These are phyloP conservation scores for Oreochromis aureus DNA, from an alignment of 2,113 vertebrate species.

Conservation along the genomic window DNA sequence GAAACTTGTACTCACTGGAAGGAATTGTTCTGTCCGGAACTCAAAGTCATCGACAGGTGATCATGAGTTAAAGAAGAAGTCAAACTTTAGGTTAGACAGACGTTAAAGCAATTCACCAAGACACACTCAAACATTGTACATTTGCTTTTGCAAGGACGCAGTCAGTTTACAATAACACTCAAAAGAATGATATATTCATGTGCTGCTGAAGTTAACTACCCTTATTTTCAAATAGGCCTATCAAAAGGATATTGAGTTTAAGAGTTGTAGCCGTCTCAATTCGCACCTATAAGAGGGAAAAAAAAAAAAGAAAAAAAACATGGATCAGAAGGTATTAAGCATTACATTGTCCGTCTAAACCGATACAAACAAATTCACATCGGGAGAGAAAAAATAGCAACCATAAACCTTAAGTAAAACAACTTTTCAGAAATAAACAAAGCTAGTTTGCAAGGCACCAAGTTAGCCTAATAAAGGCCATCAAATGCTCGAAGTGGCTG, in stretches of 20 bases:
- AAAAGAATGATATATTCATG: background rate
- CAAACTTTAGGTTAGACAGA: background rate
- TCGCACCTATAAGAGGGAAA: constrained; percentile 76
- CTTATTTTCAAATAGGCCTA: background rate
- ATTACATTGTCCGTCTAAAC: background rate
- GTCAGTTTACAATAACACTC: background rate
- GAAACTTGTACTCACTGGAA: constrained; percentile 79
- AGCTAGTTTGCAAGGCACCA: background rate
- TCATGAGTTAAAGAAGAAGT: constrained; percentile 70
- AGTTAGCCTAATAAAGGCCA: background rate
- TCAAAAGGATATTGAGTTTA: constrained; percentile 95
- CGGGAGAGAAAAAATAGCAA: background rate
- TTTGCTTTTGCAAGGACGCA: background rate
- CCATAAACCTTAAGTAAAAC: background rate
- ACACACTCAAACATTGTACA: background rate
- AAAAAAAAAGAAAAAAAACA: background rate
- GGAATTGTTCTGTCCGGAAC: constrained; percentile 94
- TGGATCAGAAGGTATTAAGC: background rate
- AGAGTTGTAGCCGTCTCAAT: constrained; percentile 95
- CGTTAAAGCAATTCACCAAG: background rate
- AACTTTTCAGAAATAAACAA: background rate
- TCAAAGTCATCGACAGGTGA: constrained; percentile 97
- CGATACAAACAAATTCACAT: background rate
- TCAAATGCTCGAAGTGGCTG: background rate
- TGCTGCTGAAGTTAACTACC: background rate